Conservation (phyloP, 2,113 vertebrate genomes). For the Antechinus flavipes region DNA sequence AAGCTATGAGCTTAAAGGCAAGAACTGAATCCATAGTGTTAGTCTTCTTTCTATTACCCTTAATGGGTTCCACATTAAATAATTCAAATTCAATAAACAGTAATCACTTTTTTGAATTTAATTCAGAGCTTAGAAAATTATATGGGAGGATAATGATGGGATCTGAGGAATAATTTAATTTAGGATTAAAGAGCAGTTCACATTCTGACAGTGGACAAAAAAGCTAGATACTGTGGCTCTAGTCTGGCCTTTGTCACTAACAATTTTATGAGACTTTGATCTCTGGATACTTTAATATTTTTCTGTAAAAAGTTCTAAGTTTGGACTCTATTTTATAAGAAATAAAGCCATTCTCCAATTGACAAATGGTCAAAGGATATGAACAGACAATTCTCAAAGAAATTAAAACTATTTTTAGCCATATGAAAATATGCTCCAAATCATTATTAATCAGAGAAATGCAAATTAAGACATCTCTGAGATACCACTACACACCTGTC, state of each 20-base stretch:
- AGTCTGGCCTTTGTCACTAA: background rate
- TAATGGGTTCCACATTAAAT: background rate
- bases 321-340: background rate
- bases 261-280: background rate
- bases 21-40: background rate
- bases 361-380: no score
- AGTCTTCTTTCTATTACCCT: background rate
- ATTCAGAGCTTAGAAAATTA: background rate
- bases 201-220: background rate
- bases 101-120: background rate
- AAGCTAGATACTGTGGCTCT: background rate
- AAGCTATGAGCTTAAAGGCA: background rate
- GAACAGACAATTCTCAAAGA: no score
- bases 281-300: background rate
- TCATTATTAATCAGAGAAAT: no score
- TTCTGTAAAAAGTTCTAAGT: background rate
- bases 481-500: no score
- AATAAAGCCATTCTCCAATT: no score
- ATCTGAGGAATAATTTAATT: background rate
- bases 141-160: background rate
- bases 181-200: background rate
- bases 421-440: no score
- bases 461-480: no score
- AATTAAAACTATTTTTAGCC: no score
- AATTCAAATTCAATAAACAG: background rate